Base-by-base conservation (phyloP, 2,888 invertebrate genomes). In the Allolobophora icterica region DNA sequence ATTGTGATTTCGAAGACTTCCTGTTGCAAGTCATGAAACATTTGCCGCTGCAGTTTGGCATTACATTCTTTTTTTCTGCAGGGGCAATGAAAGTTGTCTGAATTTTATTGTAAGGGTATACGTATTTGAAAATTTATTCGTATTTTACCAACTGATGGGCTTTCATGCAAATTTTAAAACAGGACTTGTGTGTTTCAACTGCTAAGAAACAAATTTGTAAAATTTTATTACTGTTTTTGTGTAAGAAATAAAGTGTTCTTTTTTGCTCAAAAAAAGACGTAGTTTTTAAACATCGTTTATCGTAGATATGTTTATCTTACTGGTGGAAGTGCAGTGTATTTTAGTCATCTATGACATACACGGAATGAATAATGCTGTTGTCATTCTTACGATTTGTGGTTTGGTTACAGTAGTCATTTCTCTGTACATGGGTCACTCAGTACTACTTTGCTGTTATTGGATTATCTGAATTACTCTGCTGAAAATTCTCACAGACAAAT, bases 321-420 rank as follows among this genome's bases (percentile, higher is more conserved):
- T 71, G 71, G 71, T 71, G 71, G 71, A 71, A 71, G n/a, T 71
- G 71, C 71, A 71, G 71, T 71, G 71, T 71, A 71, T 71, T 71
- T 71, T n/a, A n/a, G 30, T 71, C n/a, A 5, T n/a, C n/a, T 71
- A n/a, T 71, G 71, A 71, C 71, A 71, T 71, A 71, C 71, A 71
- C 30, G 13, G 24, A 71, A 8, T n/a, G n/a, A 71, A 71, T 11
- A 6, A n/a, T 71, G 71, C 30, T 30, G 17, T n/a, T n/a, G n/a
- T 71, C 71, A 71, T 30, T 71, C 30, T 71, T 30, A 71, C 11
- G 17, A 30, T n/a, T 71, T 71, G n/a, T 71, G 30, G 71, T 8
- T 71, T n/a, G 71, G 71, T n/a, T n/a, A 11, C n/a, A n/a, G 3
- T n/a, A 71, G n/a, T 71, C 71, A 0, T 0, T n/a, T 71, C n/a